These are phyloP conservation scores for Troides oblongomaculatus DNA, from an alignment of 2,888 invertebrate genomes.

Conservation along the genomic window DNA sequence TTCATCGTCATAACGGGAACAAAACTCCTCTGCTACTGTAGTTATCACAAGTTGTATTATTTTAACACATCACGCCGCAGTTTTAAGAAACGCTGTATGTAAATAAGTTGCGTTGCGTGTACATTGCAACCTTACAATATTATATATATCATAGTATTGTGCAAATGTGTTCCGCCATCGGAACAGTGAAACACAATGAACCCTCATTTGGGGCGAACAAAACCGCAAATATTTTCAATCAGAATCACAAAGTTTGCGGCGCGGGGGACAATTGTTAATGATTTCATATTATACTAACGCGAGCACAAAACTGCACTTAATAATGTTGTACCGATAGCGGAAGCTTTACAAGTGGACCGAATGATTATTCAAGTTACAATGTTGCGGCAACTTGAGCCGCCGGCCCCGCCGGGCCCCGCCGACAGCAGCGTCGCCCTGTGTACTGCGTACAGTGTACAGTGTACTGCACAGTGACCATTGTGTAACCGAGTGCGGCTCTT, in stretches of 20 bases:
- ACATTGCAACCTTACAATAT: too few relatives aligned
- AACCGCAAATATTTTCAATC: constrained; percentile 18
- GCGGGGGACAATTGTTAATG: constrained; percentile 2
- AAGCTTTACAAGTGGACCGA: constrained; percentile 18
- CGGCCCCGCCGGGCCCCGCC: too few relatives aligned
- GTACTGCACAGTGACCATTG: constrained; percentile 10
- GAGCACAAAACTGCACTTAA: neutral
- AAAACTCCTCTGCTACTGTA: too few relatives aligned
- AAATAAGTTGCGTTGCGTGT: too few relatives aligned
- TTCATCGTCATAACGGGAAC: too few relatives aligned
- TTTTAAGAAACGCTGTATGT: too few relatives aligned
- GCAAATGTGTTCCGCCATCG: neutral
- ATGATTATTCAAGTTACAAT: constrained; percentile 20
- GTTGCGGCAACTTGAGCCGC: constrained; percentile 11
- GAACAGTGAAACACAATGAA: neutral
- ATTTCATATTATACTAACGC: neutral
- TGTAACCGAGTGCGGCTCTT: constrained; percentile 13
- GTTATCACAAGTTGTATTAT: too few relatives aligned
- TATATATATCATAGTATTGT: too few relatives aligned
- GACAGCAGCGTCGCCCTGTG: constrained; percentile 5
- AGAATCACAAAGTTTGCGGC: constrained; percentile 5
- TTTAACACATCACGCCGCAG: too few relatives aligned
- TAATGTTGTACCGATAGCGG: constrained; percentile 13
- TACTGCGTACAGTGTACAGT: neutral
- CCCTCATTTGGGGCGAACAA: neutral